These are phyloP conservation scores for Pemphigus obesinymphae DNA, from an alignment of 1,140 invertebrate species.

Conservation along the genomic window DNA sequence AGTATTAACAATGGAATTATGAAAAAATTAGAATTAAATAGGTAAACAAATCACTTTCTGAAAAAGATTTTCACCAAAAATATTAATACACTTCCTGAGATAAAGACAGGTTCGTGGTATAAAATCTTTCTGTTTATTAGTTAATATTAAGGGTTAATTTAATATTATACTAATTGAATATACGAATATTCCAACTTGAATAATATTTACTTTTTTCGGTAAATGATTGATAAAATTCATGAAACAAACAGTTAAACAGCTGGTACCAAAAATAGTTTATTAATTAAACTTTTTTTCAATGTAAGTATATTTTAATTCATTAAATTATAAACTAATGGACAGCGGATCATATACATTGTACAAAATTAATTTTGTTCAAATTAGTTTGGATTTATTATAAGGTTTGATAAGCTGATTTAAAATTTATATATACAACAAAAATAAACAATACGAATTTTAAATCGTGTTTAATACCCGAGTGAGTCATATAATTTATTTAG, in stretches of 20 bases:
- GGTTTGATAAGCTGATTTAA: not conserved
- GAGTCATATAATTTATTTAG: too few relatives aligned
- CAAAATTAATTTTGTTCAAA: not conserved
- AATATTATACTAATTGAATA: too few relatives aligned
- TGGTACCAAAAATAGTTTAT: not conserved
- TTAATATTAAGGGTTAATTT: too few relatives aligned
- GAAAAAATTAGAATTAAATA: too few relatives aligned
- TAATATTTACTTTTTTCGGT: not conserved
- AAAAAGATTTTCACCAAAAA: too few relatives aligned
- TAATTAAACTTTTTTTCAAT: not conserved
- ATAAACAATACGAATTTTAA: constrained; percentile 11
- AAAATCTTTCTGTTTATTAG: too few relatives aligned
- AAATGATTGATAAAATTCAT: not conserved
- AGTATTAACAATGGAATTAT: too few relatives aligned
- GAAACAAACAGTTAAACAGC: not conserved
- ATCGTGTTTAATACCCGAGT: not conserved
- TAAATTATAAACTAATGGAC: not conserved
- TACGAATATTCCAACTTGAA: not conserved
- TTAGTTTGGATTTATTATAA: not conserved
- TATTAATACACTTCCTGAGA: too few relatives aligned
- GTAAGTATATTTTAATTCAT: not conserved
- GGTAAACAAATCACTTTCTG: too few relatives aligned
- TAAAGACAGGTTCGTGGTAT: too few relatives aligned
- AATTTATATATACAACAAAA: not conserved
- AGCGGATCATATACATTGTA: not conserved